phyloP scores from a whole-genome alignment of 2,113 vertebrate genomes.

The Mus spicilegus region DNA sequence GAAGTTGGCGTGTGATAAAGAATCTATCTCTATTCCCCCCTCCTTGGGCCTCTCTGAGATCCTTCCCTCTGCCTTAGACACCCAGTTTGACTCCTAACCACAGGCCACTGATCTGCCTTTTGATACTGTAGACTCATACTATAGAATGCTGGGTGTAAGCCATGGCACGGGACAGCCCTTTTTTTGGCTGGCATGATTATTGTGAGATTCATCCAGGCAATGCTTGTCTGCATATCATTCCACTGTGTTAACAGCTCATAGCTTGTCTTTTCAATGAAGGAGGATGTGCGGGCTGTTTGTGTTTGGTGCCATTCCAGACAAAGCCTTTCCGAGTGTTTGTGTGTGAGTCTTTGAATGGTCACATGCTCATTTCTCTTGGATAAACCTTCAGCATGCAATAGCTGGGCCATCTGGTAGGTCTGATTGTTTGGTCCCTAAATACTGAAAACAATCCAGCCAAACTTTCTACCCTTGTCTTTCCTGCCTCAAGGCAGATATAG shows the following conservation, averaged over 20 bases:
- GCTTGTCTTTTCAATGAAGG: background rate
- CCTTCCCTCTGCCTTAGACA: background rate
- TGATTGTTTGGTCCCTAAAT: background rate
- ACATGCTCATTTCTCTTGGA: background rate
- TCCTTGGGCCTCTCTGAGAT: background rate
- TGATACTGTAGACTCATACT: background rate
- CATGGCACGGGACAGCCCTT: background rate
- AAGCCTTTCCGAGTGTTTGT: background rate
- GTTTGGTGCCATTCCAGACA: background rate
- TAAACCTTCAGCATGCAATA: background rate
- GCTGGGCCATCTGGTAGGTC: background rate
- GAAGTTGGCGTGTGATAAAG: background rate
- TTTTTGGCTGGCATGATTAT: background rate
- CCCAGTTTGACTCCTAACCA: background rate
- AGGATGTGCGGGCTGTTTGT: background rate
- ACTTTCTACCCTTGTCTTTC: background rate
- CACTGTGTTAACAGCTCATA: background rate
- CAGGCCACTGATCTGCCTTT: background rate
- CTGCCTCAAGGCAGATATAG: background rate
- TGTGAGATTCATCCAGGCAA: background rate
- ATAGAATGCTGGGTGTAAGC: background rate
- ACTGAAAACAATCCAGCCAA: background rate
- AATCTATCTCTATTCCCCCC: no score
- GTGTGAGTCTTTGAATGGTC: background rate
- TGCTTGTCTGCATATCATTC: background rate